Evolutionary conservation across 2,888 invertebrate species (phyloP).

Genomic region (Callyntrura sp.): DNA sequence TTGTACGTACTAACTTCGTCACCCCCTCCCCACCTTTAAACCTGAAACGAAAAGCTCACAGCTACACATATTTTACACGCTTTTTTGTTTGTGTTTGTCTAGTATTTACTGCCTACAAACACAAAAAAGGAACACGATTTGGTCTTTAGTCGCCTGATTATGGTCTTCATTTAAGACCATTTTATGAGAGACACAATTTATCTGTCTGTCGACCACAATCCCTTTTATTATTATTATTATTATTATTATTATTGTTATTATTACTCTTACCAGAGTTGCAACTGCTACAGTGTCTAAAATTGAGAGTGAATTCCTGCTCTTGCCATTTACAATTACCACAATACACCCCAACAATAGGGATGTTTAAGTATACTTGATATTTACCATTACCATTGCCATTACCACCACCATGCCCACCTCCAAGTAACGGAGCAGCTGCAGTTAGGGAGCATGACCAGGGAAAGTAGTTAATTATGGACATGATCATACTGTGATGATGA

Average conservation of each 20-base stretch:
- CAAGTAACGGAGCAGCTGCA: neutral
- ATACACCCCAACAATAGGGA: neutral
- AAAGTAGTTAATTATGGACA: constrained; percentile 70
- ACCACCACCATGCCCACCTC: neutral
- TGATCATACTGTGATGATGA: too few relatives aligned
- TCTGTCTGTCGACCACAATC: neutral
- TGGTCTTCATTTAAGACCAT: constrained; percentile 47
- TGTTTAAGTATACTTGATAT: too few relatives aligned
- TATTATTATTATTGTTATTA: neutral
- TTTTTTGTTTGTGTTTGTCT: too few relatives aligned
- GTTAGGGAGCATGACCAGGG: constrained; percentile 68
- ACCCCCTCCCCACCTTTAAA: too few relatives aligned
- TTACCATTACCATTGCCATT: neutral
- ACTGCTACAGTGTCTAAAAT: neutral
- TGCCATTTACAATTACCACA: neutral
- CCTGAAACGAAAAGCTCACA: too few relatives aligned
- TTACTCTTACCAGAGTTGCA: too few relatives aligned
- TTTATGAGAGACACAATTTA: neutral
- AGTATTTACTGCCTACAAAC: neutral
- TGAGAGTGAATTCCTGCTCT: neutral
- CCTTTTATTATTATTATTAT: neutral
- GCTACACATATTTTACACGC: too few relatives aligned
- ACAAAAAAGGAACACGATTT: constrained; percentile 17
- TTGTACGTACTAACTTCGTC: too few relatives aligned
- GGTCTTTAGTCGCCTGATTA: constrained; percentile 45